phyloP scores from a whole-genome alignment of 2,797 vertebrate genomes.

The Muraenolepis orangiensis region DNA sequence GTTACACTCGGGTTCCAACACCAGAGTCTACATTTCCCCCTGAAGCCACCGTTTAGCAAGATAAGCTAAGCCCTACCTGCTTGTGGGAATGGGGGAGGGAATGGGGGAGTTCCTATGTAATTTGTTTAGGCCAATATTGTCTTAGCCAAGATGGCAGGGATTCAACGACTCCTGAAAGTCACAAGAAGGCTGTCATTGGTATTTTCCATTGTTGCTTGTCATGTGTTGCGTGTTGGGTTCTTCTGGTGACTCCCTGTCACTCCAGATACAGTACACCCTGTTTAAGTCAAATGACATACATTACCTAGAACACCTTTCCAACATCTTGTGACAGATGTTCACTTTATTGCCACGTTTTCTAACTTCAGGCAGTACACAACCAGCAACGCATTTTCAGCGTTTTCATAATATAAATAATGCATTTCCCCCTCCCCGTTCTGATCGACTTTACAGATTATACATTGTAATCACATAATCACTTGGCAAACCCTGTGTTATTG shows the following conservation, averaged over 20 bases:
- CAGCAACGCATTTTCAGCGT: slow-evolving; percentile 2
- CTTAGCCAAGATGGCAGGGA: background rate
- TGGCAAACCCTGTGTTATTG: slow-evolving; percentile 38
- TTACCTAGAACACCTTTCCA: background rate
- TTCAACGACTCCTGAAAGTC: background rate
- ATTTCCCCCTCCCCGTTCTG: background rate
- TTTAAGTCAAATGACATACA: background rate
- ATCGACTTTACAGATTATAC: slow-evolving; percentile 4
- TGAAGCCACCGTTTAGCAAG: background rate
- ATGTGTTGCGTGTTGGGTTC: background rate
- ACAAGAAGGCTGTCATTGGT: background rate
- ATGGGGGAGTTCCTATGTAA: too few relatives aligned
- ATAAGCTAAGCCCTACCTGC: too few relatives aligned
- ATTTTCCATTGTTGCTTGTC: background rate
- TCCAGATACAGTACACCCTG: background rate
- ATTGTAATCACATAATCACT: slow-evolving; percentile 76
- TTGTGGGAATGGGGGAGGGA: too few relatives aligned
- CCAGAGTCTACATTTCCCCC: background rate
- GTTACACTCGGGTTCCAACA: background rate
- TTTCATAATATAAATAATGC: slow-evolving; percentile 8
- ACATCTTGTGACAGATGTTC: background rate
- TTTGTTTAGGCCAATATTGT: background rate
- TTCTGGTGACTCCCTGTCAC: too few relatives aligned
- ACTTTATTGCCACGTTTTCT: background rate
- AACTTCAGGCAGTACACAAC: background rate